Percentiles rank a stretch among this genome's conserved stretches.
Evolutionary conservation across 2,113 vertebrate genomes (phyloP).

Genomic region (Pterocles gutturalis): DNA sequence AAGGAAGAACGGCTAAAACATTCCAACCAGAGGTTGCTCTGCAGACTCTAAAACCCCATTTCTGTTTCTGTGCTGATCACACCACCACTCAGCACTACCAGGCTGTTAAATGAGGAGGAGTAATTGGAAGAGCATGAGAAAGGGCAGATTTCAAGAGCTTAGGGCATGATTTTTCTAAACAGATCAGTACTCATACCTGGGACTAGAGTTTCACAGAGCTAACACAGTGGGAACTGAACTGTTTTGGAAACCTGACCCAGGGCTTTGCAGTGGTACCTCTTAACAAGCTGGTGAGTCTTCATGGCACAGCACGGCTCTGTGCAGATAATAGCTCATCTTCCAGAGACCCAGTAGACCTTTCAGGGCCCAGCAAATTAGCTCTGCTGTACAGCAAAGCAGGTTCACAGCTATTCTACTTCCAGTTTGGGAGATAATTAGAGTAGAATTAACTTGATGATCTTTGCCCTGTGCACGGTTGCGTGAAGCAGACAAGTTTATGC

Average conservation of each 20-base stretch:
- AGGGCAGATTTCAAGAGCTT: background rate
- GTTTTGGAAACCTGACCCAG: background rate
- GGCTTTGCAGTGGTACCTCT: background rate
- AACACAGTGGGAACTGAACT: background rate
- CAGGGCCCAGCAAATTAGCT: background rate
- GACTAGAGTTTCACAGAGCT: background rate
- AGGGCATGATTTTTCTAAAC: background rate
- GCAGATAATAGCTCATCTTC: background rate
- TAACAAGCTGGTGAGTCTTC: conserved; percentile 15
- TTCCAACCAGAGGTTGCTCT: background rate
- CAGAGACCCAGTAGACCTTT: background rate
- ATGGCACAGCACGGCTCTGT: background rate
- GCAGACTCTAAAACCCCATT: background rate
- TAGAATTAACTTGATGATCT: background rate
- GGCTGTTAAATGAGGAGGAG: background rate
- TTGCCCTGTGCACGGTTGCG: background rate
- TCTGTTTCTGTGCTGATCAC: background rate
- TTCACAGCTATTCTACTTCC: background rate
- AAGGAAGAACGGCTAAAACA: background rate
- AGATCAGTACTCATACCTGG: background rate
- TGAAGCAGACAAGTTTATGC: background rate
- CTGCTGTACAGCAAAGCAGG: background rate
- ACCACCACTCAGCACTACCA: background rate
- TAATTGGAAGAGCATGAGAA: conserved; percentile 6
- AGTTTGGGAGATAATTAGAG: background rate